A percentile compares a stretch with the other conserved stretches of the same genome.
Conservation (phyloP, 1,140 invertebrate genomes). For the Caenorhabditis elegans region WBcel235 BX284605.5:14499501-14500000, state of each 20-base stretch:
- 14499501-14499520: not conserved
- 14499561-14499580: not conserved
- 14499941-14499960: no score
- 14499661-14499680: constrained; percentile 31
- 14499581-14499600: not conserved
- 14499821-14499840: no score
- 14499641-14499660: not conserved
- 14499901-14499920: no score
- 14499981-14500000: no score
- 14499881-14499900: no score
- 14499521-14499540: constrained; percentile 31
- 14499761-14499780: constrained; percentile 2
- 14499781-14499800: not conserved
- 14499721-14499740: constrained; percentile 12
- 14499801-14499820: not conserved
- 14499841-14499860: no score
- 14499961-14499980: no score
- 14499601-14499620: not conserved
- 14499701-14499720: not conserved
- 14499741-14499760: constrained; percentile 25
- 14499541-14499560: constrained; percentile 10
- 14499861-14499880: no score
- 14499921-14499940: no score
- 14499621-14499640: not conserved
- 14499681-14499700: not conserved